phyloP scores from a whole-genome alignment of 2,797 vertebrate genomes.

The Aldrovandia affinis region DNA sequence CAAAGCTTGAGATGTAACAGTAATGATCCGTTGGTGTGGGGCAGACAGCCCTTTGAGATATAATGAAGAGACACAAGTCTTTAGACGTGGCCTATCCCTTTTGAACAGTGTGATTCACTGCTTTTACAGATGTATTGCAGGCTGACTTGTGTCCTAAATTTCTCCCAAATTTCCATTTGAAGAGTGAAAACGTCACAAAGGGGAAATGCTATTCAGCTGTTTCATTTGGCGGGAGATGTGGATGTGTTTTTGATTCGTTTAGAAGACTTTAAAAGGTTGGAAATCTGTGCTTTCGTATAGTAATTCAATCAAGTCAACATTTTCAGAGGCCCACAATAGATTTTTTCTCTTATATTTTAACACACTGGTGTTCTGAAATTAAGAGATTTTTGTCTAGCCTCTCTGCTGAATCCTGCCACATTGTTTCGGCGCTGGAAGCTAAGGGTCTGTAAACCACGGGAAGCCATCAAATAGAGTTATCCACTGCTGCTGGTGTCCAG shows the following conservation, averaged over 20 bases:
- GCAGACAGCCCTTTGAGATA: not conserved
- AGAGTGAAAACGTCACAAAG: not conserved
- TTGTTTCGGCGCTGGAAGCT: constrained; percentile 49
- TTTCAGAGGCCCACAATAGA: not conserved
- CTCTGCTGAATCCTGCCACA: constrained; percentile 51
- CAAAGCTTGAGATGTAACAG: not conserved
- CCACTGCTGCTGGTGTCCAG: constrained; percentile 39
- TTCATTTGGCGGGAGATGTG: not conserved
- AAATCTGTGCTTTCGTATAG: not conserved
- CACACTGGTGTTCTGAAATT: constrained; percentile 5
- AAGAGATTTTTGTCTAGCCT: constrained; percentile 46
- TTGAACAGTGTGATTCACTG: not conserved
- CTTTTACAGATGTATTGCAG: not conserved
- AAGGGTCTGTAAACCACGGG: constrained; percentile 64
- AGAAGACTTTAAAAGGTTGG: not conserved
- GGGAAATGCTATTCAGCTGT: not conserved
- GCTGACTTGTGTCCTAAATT: not conserved
- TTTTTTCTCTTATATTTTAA: constrained; percentile 29
- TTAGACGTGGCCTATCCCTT: not conserved
- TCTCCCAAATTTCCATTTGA: not conserved
- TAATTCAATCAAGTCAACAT: constrained; percentile 8
- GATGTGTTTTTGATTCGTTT: not conserved
- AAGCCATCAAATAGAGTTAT: constrained; percentile 78
- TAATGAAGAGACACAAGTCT: not conserved
- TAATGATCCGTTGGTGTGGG: not conserved